Conservation (phyloP, 2,888 invertebrate genomes). For the Hypselothyrea guttata region DNA sequence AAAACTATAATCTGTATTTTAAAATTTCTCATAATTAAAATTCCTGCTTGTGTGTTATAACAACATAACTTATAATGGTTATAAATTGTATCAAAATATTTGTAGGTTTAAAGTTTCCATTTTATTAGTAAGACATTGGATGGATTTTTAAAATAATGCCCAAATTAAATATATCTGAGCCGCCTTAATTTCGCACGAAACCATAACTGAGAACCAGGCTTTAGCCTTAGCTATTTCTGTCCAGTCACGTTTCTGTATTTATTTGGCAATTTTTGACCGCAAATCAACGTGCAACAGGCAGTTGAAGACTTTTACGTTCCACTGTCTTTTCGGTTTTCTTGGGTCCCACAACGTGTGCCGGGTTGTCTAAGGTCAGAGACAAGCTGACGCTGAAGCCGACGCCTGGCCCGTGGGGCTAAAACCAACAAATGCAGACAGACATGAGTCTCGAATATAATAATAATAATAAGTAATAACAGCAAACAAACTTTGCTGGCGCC, state of each 20-base stretch:
- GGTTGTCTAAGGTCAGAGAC: constrained; percentile 69
- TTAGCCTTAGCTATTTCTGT: not conserved
- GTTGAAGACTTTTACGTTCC: not conserved
- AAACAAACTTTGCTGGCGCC: constrained; percentile 55
- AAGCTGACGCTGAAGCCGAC: constrained; percentile 23
- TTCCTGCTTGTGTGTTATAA: too few relatives aligned
- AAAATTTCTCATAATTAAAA: too few relatives aligned
- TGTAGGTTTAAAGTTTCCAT: too few relatives aligned
- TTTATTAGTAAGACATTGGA: too few relatives aligned
- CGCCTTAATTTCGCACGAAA: not conserved
- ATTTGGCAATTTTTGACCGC: constrained; percentile 56
- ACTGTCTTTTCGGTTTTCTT: constrained; percentile 3
- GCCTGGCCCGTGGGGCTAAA: constrained; percentile 54
- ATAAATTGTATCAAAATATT: too few relatives aligned
- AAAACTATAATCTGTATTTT: too few relatives aligned
- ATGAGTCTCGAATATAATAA: constrained; percentile 12
- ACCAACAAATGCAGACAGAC: constrained; percentile 39
- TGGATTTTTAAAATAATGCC: constrained; percentile 8
- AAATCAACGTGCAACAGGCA: constrained; percentile 7
- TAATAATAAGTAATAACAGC: constrained; percentile 24
- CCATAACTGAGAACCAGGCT: not conserved
- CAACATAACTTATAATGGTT: too few relatives aligned
- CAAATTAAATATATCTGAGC: not conserved
- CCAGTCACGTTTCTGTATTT: constrained; percentile 69
- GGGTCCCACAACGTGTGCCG: constrained; percentile 62